Evolutionary conservation across 2,888 invertebrate genomes (phyloP).

Genomic region (Lasioglossum marginatum): DNA sequence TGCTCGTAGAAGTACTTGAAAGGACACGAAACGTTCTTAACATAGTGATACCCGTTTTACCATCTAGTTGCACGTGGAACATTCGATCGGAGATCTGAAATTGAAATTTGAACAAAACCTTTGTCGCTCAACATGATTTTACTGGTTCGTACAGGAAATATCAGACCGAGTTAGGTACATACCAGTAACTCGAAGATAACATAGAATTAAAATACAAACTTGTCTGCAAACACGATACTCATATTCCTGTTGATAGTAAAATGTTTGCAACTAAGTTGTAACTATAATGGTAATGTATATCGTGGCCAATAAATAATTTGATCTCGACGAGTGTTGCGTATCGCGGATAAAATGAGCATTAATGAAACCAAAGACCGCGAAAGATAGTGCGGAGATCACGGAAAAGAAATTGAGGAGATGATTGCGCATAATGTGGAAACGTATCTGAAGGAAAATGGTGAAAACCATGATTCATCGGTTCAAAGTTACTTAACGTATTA

Average conservation of each 20-base stretch:
- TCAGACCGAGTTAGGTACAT: conserved; percentile 53
- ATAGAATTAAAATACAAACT: conserved; percentile 48
- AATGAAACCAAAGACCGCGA: conserved; percentile 12
- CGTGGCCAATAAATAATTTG: conserved; percentile 31
- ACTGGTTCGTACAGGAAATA: conserved; percentile 65
- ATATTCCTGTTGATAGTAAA: conserved; percentile 31
- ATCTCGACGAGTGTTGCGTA: conserved; percentile 18
- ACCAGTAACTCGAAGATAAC: conserved; percentile 53
- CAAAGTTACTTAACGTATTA: conserved; percentile 17
- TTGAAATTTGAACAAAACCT: conserved; percentile 26
- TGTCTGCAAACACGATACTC: conserved; percentile 52
- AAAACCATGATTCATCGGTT: conserved; percentile 20
- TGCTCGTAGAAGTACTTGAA: not conserved
- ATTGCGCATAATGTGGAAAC: conserved; percentile 36
- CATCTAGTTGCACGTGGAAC: not conserved
- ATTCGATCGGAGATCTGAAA: not conserved
- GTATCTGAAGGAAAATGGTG: conserved; percentile 10
- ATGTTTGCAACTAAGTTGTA: conserved; percentile 50
- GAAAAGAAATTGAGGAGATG: not conserved
- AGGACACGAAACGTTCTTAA: not conserved
- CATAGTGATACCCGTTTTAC: not conserved
- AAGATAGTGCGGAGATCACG: conserved; percentile 14
- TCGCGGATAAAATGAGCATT: conserved; percentile 10
- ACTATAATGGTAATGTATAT: conserved; percentile 35
- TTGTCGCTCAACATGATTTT: conserved; percentile 37